Percentiles rank a stretch among this genome's conserved stretches.
phyloP scores from a whole-genome alignment of 2,888 invertebrate genomes.

The Hydrotaea cyrtoneurina region DNA sequence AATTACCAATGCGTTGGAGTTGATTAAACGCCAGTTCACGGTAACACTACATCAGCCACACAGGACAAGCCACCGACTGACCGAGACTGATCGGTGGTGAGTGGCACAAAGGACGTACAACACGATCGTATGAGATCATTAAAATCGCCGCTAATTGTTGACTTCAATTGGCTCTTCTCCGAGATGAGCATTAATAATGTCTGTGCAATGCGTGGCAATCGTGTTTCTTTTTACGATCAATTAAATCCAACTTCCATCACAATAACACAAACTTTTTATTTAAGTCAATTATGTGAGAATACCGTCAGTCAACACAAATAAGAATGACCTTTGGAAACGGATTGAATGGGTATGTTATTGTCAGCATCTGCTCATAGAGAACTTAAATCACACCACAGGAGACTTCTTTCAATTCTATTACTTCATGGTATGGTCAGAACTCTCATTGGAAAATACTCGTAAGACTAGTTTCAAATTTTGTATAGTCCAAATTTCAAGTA shows the following conservation, averaged over 20 bases:
- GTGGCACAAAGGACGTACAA: conserved; percentile 31
- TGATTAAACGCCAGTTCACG: conserved; percentile 51
- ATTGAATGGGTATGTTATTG: neutral
- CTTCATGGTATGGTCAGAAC: too few species aligned
- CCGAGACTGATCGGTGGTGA: neutral
- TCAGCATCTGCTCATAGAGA: neutral
- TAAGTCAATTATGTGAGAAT: neutral
- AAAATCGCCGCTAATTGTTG: conserved; percentile 71
- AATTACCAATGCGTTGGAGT: conserved; percentile 78
- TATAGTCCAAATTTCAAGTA: too few species aligned
- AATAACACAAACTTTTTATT: conserved; percentile 47
- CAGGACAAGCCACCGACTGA: neutral
- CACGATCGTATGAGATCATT: conserved; percentile 76
- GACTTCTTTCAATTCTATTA: too few species aligned
- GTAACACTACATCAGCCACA: neutral
- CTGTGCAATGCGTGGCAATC: conserved; percentile 43
- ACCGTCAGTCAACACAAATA: neutral
- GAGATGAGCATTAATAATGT: conserved; percentile 21
- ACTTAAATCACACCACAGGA: too few species aligned
- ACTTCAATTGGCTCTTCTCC: conserved; percentile 32
- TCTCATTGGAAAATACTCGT: too few species aligned
- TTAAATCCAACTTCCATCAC: conserved; percentile 40
- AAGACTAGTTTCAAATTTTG: too few species aligned
- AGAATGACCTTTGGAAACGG: neutral
- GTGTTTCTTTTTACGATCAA: conserved; percentile 60